These are phyloP conservation scores for Drosophila littoralis DNA, from an alignment of 1,140 invertebrate genomes.

Conservation along the genomic window DNA sequence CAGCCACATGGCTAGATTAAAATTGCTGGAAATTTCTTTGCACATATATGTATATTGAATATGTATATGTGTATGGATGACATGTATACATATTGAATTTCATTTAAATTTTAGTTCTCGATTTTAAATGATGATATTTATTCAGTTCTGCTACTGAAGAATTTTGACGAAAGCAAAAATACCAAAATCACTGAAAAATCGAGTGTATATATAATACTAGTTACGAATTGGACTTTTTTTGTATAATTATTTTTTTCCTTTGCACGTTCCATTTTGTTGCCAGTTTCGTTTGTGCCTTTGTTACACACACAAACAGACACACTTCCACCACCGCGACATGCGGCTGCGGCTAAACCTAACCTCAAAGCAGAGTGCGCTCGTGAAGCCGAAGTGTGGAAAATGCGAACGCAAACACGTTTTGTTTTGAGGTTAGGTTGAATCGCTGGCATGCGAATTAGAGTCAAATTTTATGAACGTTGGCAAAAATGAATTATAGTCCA, in stretches of 20 bases:
- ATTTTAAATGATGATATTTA: conserved; percentile 75
- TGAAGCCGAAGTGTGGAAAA: conserved; percentile 21
- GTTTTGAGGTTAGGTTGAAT: conserved; percentile 66
- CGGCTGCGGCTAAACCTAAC: conserved; percentile 43
- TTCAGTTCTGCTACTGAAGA: conserved; percentile 85
- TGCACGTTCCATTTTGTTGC: conserved; percentile 53
- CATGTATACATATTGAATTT: conserved; percentile 25
- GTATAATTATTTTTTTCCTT: conserved; percentile 38
- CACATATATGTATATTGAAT: conserved; percentile 25
- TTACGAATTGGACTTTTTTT: conserved; percentile 8
- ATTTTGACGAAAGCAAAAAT: conserved; percentile 80
- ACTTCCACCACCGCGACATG: conserved; percentile 50
- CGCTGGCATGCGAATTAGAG: conserved; percentile 54
- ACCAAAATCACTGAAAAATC: conserved; percentile 83
- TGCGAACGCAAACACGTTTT: conserved; percentile 46
- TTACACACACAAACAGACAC: conserved; percentile 41
- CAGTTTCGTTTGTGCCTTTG: conserved; percentile 52
- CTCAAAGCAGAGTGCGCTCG: conserved; percentile 22
- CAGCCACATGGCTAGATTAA: conserved; percentile 50
- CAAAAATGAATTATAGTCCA: conserved; percentile 18
- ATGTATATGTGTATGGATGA: conserved; percentile 12
- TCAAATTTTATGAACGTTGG: conserved; percentile 19
- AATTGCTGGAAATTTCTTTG: conserved; percentile 76
- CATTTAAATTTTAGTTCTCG: conserved; percentile 37
- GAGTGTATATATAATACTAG: conserved; percentile 34